Conservation (phyloP, 1,140 invertebrate species). For the Drosophila quadrilineata region DNA sequence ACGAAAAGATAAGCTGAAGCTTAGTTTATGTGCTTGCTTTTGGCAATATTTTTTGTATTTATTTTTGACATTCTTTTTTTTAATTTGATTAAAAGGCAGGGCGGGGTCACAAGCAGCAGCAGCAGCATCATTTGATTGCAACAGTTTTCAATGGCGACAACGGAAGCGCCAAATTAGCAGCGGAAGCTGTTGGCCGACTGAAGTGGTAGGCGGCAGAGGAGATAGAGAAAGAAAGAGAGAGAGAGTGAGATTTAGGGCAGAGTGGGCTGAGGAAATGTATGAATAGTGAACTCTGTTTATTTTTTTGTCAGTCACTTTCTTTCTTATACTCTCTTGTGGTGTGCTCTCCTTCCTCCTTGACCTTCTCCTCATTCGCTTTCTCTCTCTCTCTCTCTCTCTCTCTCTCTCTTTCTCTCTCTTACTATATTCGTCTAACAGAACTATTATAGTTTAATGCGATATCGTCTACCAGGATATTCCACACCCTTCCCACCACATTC, state of each 20-base stretch:
- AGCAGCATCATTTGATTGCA: conserved; percentile 36
- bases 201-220: not conserved
- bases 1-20: conserved; percentile 15
- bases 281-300: too few species aligned
- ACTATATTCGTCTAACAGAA: too few species aligned
- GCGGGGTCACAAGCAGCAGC: conserved; percentile 11
- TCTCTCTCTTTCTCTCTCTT: not conserved
- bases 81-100: conserved; percentile 38
- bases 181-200: conserved; percentile 47
- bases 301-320: too few species aligned
- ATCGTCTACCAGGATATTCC: too few species aligned
- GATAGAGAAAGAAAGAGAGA: not conserved
- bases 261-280: conserved; percentile 7
- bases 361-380: not conserved
- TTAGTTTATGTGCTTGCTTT: not conserved
- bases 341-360: not conserved
- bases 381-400: not conserved
- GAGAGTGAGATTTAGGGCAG: not conserved
- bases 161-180: conserved; percentile 65
- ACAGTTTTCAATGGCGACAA: conserved; percentile 45
- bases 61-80: too few species aligned
- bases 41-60: not conserved
- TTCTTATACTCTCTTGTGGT: not conserved
- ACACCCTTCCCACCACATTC: not conserved
- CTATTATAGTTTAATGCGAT: too few species aligned